Conservation (phyloP, 2,888 invertebrate species). For the Brachypterus glaber region DNA sequence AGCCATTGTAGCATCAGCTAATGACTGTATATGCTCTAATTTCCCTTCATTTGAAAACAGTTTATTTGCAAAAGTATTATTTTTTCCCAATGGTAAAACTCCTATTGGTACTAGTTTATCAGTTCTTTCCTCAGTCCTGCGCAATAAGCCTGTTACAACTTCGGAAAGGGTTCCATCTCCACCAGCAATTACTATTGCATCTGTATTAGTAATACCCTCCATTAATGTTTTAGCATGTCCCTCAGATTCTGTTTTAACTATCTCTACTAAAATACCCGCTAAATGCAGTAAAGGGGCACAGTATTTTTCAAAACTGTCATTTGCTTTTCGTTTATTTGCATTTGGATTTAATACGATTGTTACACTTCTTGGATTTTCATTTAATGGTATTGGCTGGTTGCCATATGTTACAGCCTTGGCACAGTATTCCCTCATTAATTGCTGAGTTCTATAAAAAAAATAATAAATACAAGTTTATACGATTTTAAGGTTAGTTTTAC, state of each 20-base stretch:
- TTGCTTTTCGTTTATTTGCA: constrained; percentile 66
- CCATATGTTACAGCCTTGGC: constrained; percentile 67
- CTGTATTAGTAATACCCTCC: constrained; percentile 62
- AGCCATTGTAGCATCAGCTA: constrained; percentile 77
- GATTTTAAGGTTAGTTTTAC: constrained; percentile 41
- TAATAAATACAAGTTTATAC: neutral
- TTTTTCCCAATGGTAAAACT: constrained; percentile 74
- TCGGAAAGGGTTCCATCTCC: constrained; percentile 93
- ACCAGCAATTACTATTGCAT: constrained; percentile 85
- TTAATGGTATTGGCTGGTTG: constrained; percentile 49
- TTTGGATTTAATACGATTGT: constrained; percentile 88
- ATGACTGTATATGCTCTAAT: constrained; percentile 49
- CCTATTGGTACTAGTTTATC: constrained; percentile 41
- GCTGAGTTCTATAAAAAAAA: constrained; percentile 52
- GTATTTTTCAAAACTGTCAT: constrained; percentile 73
- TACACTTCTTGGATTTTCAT: constrained; percentile 57
- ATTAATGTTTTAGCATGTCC: constrained; percentile 79
- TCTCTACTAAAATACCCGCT: constrained; percentile 70
- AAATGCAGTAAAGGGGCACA: constrained; percentile 88
- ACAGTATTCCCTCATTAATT: constrained; percentile 72
- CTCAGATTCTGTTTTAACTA: constrained; percentile 75
- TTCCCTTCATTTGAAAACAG: constrained; percentile 52
- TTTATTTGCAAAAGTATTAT: constrained; percentile 61
- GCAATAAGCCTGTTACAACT: constrained; percentile 72
- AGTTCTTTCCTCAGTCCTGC: constrained; percentile 53